Percentiles rank a stretch among this genome's conserved stretches.
Conservation (phyloP, 2,888 invertebrate species). For the Koerneria pararmatus region DNA sequence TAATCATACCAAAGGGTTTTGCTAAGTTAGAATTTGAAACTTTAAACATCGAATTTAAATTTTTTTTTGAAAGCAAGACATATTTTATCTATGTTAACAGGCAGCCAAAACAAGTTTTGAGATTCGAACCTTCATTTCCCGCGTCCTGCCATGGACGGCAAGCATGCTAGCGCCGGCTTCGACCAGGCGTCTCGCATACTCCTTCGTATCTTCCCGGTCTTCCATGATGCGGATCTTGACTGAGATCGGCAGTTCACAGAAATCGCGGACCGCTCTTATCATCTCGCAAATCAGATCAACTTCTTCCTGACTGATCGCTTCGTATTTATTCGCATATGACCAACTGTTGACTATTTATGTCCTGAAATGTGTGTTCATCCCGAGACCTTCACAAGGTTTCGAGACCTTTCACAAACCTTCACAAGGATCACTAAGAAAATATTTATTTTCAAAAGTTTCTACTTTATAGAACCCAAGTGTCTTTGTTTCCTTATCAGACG, state of each 20-base stretch:
- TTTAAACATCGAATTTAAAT: too few relatives aligned
- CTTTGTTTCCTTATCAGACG: too few relatives aligned
- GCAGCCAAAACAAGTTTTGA: too few relatives aligned
- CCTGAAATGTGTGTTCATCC: constrained; percentile 29
- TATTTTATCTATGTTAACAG: too few relatives aligned
- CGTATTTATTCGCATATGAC: too few relatives aligned
- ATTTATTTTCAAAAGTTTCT: not conserved
- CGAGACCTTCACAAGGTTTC: too few relatives aligned
- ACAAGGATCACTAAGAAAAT: not conserved
- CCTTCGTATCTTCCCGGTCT: constrained; percentile 77
- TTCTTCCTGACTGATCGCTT: constrained; percentile 36
- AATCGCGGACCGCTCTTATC: constrained; percentile 37
- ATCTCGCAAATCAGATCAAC: constrained; percentile 55
- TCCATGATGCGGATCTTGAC: constrained; percentile 88
- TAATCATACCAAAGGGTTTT: too few relatives aligned
- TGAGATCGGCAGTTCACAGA: constrained; percentile 75
- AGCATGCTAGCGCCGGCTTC: constrained; percentile 78
- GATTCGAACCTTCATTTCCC: constrained; percentile 67
- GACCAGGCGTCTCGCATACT: constrained; percentile 90
- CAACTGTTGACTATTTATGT: not conserved
- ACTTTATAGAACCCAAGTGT: not conserved
- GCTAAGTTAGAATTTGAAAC: too few relatives aligned
- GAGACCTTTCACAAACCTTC: constrained; percentile 11
- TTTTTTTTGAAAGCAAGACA: too few relatives aligned
- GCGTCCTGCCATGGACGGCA: constrained; percentile 90